These are phyloP conservation scores for Brachycybe producta DNA, from an alignment of 2,888 invertebrate species.

Conservation along the genomic window DNA sequence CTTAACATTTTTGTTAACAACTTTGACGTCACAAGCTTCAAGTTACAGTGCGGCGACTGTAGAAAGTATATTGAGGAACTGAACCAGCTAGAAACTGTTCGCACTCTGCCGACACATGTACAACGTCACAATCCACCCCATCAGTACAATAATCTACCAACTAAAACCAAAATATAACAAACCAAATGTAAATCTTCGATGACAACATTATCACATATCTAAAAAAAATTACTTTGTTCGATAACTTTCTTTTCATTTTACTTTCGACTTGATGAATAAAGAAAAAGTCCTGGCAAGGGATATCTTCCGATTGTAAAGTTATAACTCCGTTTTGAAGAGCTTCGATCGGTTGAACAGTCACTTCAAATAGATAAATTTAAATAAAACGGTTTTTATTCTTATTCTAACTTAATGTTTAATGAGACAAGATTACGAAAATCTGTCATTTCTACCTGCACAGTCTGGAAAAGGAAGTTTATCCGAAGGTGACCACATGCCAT, in stretches of 20 bases:
- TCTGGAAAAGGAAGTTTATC: slow-evolving; percentile 41
- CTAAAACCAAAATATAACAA: not conserved
- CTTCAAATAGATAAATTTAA: slow-evolving; percentile 27
- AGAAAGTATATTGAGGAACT: no score
- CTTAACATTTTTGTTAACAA: no score
- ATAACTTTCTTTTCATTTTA: slow-evolving; percentile 27
- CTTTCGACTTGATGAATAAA: slow-evolving; percentile 29
- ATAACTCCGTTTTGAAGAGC: slow-evolving; percentile 40
- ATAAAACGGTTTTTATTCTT: not conserved
- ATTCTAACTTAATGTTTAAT: not conserved
- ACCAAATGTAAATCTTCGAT: not conserved
- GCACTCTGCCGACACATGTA: slow-evolving; percentile 7
- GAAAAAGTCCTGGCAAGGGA: slow-evolving; percentile 37
- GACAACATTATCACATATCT: not conserved
- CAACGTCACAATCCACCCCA: slow-evolving; percentile 9
- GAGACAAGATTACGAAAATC: not conserved
- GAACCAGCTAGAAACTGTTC: slow-evolving; percentile 4
- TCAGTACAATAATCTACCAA: slow-evolving; percentile 9
- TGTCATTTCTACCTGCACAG: slow-evolving; percentile 43
- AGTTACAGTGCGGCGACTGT: no score
- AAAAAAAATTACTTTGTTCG: slow-evolving; percentile 27
- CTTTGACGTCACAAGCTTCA: no score
- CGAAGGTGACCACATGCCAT: slow-evolving; percentile 34
- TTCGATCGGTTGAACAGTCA: slow-evolving; percentile 39
- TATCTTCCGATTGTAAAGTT: slow-evolving; percentile 32